Evolutionary conservation across 2,797 vertebrate species (phyloP).

Genomic region (Pangasius macronema): DNA sequence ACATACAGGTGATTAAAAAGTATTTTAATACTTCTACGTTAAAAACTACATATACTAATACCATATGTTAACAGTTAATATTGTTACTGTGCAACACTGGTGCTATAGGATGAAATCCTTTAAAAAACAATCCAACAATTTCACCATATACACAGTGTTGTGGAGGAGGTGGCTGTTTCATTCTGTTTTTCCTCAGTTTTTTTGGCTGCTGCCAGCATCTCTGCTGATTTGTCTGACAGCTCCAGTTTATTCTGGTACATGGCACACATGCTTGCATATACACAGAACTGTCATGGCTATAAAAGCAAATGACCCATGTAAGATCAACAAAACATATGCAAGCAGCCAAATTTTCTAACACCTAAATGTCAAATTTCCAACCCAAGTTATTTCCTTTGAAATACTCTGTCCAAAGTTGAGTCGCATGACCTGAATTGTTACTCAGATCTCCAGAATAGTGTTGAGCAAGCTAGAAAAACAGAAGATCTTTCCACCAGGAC

Average conservation of each 20-base stretch:
- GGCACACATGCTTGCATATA: conserved; percentile 14
- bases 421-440: not conserved
- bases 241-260: conserved; percentile 39
- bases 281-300: conserved; percentile 23
- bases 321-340: conserved; percentile 17
- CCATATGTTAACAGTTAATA: not conserved
- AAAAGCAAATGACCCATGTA: conserved; percentile 16
- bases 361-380: not conserved
- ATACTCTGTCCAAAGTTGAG: not conserved
- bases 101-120: not conserved
- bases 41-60: not conserved
- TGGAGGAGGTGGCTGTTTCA: conserved; percentile 23
- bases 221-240: conserved; percentile 39
- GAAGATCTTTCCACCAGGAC: not conserved
- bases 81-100: no score
- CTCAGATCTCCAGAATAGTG: not conserved
- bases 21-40: not conserved
- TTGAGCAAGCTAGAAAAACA: not conserved
- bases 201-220: conserved; percentile 32
- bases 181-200: conserved; percentile 25
- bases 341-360: not conserved
- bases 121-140: not conserved
- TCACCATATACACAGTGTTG: conserved; percentile 14
- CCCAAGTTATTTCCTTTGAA: not conserved
- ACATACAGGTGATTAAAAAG: not conserved